Evolutionary conservation across 2,797 vertebrate genomes (phyloP), one percentile per base, ranked within the genome.

Genomic region (Chelidonichthys spinosus): DNA sequence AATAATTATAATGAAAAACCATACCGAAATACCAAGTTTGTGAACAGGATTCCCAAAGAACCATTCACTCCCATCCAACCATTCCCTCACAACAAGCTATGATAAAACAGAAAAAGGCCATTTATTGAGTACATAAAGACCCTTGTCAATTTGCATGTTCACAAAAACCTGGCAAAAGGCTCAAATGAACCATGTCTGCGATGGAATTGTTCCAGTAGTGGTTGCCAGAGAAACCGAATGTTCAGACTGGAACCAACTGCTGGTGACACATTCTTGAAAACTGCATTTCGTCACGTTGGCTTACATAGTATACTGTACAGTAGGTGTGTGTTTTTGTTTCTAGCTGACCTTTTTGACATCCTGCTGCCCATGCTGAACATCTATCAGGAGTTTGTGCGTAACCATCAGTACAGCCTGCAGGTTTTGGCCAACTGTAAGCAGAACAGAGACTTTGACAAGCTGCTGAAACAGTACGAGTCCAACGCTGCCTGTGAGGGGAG

Each of bases 331-430:
- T 55, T 10, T 73, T 49, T 81, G 36, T 63, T 66, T 63, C 40
- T 58, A 99, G 98, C 98, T 59, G 98, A 99, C 86, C 95, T 99
- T 17, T 99, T 99, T 90, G 98, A 99, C 93, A 99, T 99, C 94
- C 92, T 99, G 87, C 95, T 99, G 86, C 98, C 98, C 7, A 99
- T 99, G 98, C 94, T 99, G 92, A 99, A 99, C 92, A 99, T 99
- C 94, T 99, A 99, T 86, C 98, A 99, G 95, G 98, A 99, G 92
- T 99, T 99, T 96, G 97, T 99, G 79, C 95, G 98, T 65, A 99
- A 99, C 92, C 98, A 99, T 87, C 98, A 99, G 78, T 99, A 99
- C 86, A 99, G 98, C 92, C 96, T 99, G 69, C 98, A 99, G 92
- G 97, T 99, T 56, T 94, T 99, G 72, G 97, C 98, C 90, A 99